Conservation (phyloP, 2,888 invertebrate species). For the Bursaphelenchus okinawaensis region DNA sequence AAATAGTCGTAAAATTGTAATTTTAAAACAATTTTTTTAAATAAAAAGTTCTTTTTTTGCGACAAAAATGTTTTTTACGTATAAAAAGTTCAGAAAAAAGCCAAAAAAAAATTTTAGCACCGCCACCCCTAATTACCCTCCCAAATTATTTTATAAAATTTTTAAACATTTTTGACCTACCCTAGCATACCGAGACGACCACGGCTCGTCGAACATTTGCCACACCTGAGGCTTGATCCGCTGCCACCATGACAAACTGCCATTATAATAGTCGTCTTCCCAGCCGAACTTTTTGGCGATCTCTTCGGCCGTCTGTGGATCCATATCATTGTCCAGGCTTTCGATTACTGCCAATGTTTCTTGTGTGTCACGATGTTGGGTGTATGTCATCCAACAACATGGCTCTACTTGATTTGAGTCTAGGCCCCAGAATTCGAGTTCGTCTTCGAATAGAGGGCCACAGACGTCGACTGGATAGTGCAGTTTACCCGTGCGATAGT, state of each 20-base stretch:
- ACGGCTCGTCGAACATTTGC: conserved; percentile 98
- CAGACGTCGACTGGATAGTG: conserved; percentile 99
- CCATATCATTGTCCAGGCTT: conserved; percentile 82
- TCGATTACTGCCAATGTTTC: conserved; percentile 96
- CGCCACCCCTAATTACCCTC: background rate
- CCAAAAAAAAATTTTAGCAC: background rate
- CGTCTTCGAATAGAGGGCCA: conserved; percentile 96
- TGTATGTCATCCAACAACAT: conserved; percentile 98
- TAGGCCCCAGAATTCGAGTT: conserved; percentile 93
- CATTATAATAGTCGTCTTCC: conserved; percentile 87
- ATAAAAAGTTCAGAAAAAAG: background rate
- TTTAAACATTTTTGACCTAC: conserved; percentile 65
- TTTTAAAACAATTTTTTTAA: background rate
- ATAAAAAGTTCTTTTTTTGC: background rate
- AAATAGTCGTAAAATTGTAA: background rate
- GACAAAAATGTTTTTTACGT: background rate
- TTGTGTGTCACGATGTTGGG: conserved; percentile 78
- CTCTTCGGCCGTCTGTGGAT: conserved; percentile 67
- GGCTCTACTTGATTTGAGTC: conserved; percentile 99
- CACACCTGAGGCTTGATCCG: conserved; percentile 92
- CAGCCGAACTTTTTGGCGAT: conserved; percentile 73
- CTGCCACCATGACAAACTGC: conserved; percentile 72
- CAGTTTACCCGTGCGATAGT: conserved; percentile 70
- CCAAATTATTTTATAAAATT: background rate
- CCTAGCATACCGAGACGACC: conserved; percentile 93